These are phyloP conservation scores for Incurvaria masculella DNA, from an alignment of 2,888 invertebrate genomes.

Conservation along the genomic window DNA sequence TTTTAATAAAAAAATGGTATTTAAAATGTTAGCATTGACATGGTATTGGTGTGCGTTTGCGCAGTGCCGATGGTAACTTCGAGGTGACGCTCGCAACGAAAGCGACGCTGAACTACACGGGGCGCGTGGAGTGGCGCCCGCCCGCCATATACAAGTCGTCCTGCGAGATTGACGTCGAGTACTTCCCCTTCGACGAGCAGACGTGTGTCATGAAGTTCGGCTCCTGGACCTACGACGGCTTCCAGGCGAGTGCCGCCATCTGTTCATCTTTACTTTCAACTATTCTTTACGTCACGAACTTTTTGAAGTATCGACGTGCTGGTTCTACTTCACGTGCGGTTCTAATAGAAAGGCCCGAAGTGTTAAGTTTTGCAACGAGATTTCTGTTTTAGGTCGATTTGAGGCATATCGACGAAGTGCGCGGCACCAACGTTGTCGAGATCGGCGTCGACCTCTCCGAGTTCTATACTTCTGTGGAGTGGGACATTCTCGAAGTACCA, in stretches of 20 bases:
- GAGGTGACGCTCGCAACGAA: conserved; percentile 88
- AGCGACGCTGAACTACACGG: conserved; percentile 85
- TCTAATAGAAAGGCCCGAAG: too few relatives aligned
- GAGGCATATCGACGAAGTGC: conserved; percentile 87
- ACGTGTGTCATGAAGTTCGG: conserved; percentile 92
- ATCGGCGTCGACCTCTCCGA: conserved; percentile 95
- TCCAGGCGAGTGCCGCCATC: conserved; percentile 64
- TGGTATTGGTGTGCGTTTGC: neutral
- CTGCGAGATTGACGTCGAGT: conserved; percentile 89
- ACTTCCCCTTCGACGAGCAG: conserved; percentile 92
- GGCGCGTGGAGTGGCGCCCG: conserved; percentile 91
- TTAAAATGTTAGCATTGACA: neutral
- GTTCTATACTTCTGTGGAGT: conserved; percentile 98
- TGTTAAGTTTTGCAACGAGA: too few relatives aligned
- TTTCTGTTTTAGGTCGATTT: conserved; percentile 75
- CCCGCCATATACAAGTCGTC: conserved; percentile 96
- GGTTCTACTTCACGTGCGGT: too few relatives aligned
- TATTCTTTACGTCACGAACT: too few relatives aligned
- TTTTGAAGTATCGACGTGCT: too few relatives aligned
- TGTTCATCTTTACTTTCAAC: neutral
- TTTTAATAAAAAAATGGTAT: too few relatives aligned
- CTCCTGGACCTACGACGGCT: conserved; percentile 94
- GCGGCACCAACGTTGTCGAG: conserved; percentile 85
- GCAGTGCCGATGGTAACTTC: conserved; percentile 88
- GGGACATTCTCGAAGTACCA: conserved; percentile 97